phyloP scores from a whole-genome alignment of 2,888 invertebrate genomes.

The Eupithecia insigniata region DNA sequence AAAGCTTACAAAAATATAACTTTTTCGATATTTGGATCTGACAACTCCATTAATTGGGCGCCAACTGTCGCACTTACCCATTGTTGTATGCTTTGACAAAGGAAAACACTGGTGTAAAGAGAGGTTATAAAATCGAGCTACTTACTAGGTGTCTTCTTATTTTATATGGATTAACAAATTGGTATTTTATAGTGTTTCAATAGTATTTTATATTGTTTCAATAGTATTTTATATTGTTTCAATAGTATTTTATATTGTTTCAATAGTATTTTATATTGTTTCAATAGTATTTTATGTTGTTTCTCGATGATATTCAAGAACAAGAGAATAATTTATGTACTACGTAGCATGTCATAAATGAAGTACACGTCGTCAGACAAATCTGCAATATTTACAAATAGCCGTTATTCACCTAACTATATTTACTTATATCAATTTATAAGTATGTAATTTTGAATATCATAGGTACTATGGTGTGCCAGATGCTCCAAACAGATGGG shows the following conservation, averaged over 20 bases:
- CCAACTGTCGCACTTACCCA: too few relatives aligned
- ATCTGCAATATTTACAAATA: background rate
- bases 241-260: background rate
- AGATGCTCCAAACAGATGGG: too few relatives aligned
- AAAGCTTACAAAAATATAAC: too few relatives aligned
- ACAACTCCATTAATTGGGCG: too few relatives aligned
- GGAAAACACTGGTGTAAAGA: background rate
- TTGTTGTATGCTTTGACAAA: conserved; percentile 2
- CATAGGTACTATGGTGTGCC: too few relatives aligned
- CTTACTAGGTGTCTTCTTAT: background rate
- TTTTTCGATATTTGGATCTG: too few relatives aligned
- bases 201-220: background rate
- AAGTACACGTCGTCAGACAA: background rate
- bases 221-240: background rate
- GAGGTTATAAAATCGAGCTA: background rate
- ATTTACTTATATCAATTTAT: background rate
- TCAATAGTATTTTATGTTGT: background rate
- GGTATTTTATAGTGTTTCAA: background rate
- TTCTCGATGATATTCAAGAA: background rate
- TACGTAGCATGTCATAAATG: background rate
- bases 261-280: background rate
- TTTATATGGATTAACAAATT: too few relatives aligned
- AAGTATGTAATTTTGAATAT: background rate
- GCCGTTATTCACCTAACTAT: too few relatives aligned
- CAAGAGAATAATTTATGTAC: too few relatives aligned